These are phyloP conservation scores for Melanerpes formicivorus DNA, from an alignment of 2,113 vertebrate species.

Conservation along the genomic window DNA sequence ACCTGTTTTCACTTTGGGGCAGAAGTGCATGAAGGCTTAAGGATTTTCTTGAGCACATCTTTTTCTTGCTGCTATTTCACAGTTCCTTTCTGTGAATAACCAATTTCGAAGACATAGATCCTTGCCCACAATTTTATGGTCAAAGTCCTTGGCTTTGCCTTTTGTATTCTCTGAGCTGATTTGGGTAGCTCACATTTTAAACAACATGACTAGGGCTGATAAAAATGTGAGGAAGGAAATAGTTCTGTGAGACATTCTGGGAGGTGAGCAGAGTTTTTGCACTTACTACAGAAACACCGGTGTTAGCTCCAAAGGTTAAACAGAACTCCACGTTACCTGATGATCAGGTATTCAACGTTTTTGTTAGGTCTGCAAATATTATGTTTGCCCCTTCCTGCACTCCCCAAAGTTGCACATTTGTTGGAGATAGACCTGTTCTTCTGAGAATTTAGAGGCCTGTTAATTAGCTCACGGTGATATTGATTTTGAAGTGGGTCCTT, in stretches of 20 bases:
- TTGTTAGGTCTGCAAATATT: background rate
- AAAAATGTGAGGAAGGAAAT: background rate
- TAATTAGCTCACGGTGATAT: constrained; percentile 45
- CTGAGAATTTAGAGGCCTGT: background rate
- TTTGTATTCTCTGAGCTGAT: background rate
- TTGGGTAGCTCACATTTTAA: background rate
- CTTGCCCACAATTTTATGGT: background rate
- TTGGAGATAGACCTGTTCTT: background rate
- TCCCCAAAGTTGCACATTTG: background rate
- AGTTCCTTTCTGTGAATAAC: background rate
- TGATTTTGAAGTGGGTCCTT: constrained; percentile 49
- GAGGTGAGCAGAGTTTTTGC: background rate
- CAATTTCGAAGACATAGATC: background rate
- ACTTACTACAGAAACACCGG: background rate
- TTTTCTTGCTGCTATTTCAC: background rate
- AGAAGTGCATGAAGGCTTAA: background rate
- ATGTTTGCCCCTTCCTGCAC: background rate
- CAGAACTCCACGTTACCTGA: background rate
- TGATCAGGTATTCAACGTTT: background rate
- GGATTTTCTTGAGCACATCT: background rate
- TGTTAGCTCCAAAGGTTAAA: background rate
- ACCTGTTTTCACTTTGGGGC: background rate
- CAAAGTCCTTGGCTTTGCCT: background rate
- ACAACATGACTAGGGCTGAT: background rate
- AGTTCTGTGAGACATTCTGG: background rate